Evolutionary conservation across 37 sponge, comb jelly and placozoan species (phyloP).

Genomic region (Aphrocallistes beatrix): DNA sequence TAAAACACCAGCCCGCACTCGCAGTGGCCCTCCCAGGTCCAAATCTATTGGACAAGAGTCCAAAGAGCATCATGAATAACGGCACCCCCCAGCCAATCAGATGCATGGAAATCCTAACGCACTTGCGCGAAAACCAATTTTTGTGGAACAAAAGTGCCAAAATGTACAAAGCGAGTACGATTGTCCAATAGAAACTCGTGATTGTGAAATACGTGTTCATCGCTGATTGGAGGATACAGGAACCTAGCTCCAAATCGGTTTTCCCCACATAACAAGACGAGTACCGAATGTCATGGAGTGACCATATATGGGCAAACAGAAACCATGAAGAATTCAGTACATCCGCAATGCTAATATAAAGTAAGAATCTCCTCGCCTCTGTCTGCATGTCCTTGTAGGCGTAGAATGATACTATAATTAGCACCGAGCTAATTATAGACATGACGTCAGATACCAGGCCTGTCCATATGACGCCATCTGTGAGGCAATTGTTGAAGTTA

Average conservation of each 20-base stretch:
- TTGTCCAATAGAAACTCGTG: background rate
- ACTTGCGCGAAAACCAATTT: background rate
- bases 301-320: slow-evolving; percentile 1
- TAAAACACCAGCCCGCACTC: slow-evolving; percentile 7
- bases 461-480: background rate
- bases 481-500: background rate
- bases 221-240: background rate
- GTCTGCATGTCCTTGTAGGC: background rate
- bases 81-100: background rate
- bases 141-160: background rate
- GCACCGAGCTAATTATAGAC: background rate
- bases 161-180: background rate
- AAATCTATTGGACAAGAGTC: background rate
- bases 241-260: background rate
- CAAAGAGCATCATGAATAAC: background rate
- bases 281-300: background rate
- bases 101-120: background rate
- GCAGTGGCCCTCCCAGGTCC: background rate
- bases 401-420: slow-evolving; percentile 3
- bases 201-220: slow-evolving; percentile 3
- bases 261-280: background rate
- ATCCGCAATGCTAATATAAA: background rate
- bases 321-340: background rate
- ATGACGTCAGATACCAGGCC: background rate
- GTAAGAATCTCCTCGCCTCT: background rate